Conservation (phyloP, 2,113 vertebrate species). For the Salvator merianae region DNA sequence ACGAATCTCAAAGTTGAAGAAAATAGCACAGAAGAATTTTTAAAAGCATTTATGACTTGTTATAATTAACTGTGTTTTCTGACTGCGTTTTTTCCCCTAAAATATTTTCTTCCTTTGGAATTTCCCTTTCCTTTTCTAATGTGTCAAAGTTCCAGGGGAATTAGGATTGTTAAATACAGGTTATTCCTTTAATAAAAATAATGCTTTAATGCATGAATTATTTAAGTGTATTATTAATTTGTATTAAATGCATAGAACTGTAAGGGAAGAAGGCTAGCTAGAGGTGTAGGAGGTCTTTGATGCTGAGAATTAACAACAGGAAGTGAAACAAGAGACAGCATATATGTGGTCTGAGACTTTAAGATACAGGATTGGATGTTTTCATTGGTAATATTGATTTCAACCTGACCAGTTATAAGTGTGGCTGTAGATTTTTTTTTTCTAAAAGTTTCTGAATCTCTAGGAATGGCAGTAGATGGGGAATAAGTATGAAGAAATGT, state of each 20-base stretch:
- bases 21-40: conserved; percentile 24
- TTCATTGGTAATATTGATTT: conserved; percentile 40
- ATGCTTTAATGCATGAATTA: conserved; percentile 62
- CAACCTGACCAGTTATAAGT: conserved; percentile 45
- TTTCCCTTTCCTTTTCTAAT: conserved; percentile 52
- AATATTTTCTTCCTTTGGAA: conserved; percentile 58
- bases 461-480: conserved; percentile 33
- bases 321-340: conserved; percentile 80
- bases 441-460: conserved; percentile 49
- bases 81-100: conserved; percentile 16
- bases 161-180: conserved; percentile 61
- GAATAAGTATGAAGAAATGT: conserved; percentile 46
- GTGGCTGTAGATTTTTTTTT: background rate
- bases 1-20: conserved; percentile 18
- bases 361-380: conserved; percentile 35
- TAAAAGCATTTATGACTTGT: conserved; percentile 33
- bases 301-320: conserved; percentile 81
- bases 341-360: conserved; percentile 74
- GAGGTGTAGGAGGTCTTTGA: conserved; percentile 82
- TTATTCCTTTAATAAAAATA: conserved; percentile 60
- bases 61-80: background rate
- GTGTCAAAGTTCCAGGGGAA: conserved; percentile 32
- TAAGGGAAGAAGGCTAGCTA: conserved; percentile 78
- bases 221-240: conserved; percentile 68
- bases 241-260: conserved; percentile 66